A percentile compares a stretch with the other conserved stretches of the same genome.
Evolutionary conservation across 2,888 invertebrate species (phyloP).

Genomic region (Nomada flava): DNA sequence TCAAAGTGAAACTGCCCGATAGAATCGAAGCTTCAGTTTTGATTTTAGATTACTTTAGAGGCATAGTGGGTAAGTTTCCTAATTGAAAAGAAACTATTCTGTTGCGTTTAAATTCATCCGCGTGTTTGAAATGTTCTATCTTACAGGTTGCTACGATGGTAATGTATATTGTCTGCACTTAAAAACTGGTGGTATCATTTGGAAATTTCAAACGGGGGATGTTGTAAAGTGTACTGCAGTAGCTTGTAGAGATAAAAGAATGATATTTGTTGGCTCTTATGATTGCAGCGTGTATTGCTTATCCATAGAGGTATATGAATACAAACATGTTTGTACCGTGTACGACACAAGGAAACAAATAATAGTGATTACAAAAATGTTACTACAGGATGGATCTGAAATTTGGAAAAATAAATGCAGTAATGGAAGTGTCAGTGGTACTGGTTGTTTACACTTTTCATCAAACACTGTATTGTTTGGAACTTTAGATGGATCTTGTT

Average conservation of each 20-base stretch:
- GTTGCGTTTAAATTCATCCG: background rate
- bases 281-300: slow-evolving; percentile 88
- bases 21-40: slow-evolving; percentile 90
- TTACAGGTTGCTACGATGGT: slow-evolving; percentile 89
- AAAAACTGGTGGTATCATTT: slow-evolving; percentile 85
- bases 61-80: slow-evolving; percentile 87
- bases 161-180: slow-evolving; percentile 88
- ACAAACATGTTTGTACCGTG: background rate
- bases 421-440: slow-evolving; percentile 85
- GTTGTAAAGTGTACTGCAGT: slow-evolving; percentile 88
- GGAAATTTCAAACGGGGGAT: slow-evolving; percentile 87
- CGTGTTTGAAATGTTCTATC: background rate
- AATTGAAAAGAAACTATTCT: background rate
- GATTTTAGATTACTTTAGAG: slow-evolving; percentile 84
- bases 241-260: slow-evolving; percentile 81
- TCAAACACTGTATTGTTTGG: slow-evolving; percentile 84
- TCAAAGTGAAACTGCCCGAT: slow-evolving; percentile 86
- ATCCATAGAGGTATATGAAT: slow-evolving; percentile 84
- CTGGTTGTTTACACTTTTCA: slow-evolving; percentile 81
- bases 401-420: slow-evolving; percentile 82
- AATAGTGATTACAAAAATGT: slow-evolving; percentile 20
- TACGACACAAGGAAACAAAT: background rate
- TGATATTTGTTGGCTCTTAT: slow-evolving; percentile 89
- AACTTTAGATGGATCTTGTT: slow-evolving; percentile 87
- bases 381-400: slow-evolving; percentile 84